phyloP scores from a whole-genome alignment of 2,797 vertebrate genomes.

The Vireo griseus region DNA sequence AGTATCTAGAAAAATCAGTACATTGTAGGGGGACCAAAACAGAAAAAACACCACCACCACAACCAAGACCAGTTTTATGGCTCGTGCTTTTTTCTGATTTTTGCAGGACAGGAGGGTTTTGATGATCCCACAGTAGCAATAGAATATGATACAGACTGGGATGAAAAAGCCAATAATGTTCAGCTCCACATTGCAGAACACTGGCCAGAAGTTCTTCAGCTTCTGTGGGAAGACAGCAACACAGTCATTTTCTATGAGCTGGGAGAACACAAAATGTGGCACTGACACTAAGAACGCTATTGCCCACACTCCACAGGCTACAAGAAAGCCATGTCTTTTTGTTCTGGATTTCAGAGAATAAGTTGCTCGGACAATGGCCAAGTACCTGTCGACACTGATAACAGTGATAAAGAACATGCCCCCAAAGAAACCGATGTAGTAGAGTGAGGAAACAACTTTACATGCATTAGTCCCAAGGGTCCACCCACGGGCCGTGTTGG shows the following conservation, averaged over 20 bases:
- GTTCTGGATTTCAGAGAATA: slow-evolving; percentile 80
- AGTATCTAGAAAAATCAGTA: slow-evolving; percentile 77
- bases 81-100: slow-evolving; percentile 75
- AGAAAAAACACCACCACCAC: slow-evolving; percentile 84
- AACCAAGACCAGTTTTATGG: slow-evolving; percentile 78
- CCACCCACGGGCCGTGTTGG: slow-evolving; percentile 74
- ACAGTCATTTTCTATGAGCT: slow-evolving; percentile 66
- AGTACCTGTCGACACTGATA: slow-evolving; percentile 89
- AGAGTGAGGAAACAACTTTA: slow-evolving; percentile 78
- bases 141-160: slow-evolving; percentile 79
- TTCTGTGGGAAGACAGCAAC: slow-evolving; percentile 61
- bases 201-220: slow-evolving; percentile 50
- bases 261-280: slow-evolving; percentile 80
- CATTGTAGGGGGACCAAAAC: slow-evolving; percentile 90
- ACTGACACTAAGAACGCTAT: slow-evolving; percentile 78
- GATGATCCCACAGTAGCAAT: slow-evolving; percentile 85
- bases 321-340: slow-evolving; percentile 68
- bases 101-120: slow-evolving; percentile 74
- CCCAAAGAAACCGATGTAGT: slow-evolving; percentile 83
- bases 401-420: slow-evolving; percentile 88
- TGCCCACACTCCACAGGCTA: slow-evolving; percentile 78
- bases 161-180: slow-evolving; percentile 82
- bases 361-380: slow-evolving; percentile 86
- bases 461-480: slow-evolving; percentile 77
- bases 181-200: slow-evolving; percentile 76